Evolutionary conservation across 1,140 invertebrate species (phyloP).

Genomic region (Drosophila aff.): DNA sequence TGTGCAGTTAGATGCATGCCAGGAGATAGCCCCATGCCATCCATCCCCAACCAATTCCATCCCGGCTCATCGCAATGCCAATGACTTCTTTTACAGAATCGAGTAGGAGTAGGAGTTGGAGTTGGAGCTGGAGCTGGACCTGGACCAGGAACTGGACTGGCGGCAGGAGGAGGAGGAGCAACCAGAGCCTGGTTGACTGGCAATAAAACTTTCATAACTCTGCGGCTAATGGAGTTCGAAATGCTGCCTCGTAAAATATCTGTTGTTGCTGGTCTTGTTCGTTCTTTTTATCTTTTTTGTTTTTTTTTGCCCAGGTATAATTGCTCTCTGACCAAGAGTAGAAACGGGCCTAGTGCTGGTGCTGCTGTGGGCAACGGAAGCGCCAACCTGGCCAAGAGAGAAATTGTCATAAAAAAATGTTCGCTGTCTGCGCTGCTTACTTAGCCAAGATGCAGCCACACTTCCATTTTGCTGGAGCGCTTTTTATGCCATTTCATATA

Average conservation of each 20-base stretch:
- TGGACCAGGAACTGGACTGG: constrained; percentile 1
- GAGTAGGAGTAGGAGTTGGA: constrained; percentile 13
- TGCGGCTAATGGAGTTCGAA: constrained; percentile 82
- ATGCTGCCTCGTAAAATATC: constrained; percentile 81
- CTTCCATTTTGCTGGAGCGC: not conserved
- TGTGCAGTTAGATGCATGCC: constrained; percentile 49
- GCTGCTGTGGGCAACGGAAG: constrained; percentile 65
- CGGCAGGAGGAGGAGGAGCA: constrained; percentile 17
- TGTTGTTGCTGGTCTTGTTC: constrained; percentile 45
- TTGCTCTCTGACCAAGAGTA: constrained; percentile 54
- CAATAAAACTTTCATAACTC: constrained; percentile 83
- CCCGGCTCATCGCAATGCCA: constrained; percentile 57
- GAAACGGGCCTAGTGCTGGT: constrained; percentile 16
- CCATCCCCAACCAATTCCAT: constrained; percentile 38
- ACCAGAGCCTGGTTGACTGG: constrained; percentile 67
- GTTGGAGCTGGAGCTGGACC: not conserved
- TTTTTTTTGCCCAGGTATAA: constrained; percentile 50
- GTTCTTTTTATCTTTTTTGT: not conserved
- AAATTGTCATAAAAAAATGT: constrained; percentile 74
- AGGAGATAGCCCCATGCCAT: constrained; percentile 49
- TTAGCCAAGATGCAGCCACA: constrained; percentile 8
- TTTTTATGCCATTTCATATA: constrained; percentile 55
- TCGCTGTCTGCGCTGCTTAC: constrained; percentile 12
- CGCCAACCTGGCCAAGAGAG: constrained; percentile 66
- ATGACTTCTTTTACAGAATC: constrained; percentile 61